Evolutionary conservation across 2,797 vertebrate species (phyloP).

Genomic region (Anisognathus igniventris): DNA sequence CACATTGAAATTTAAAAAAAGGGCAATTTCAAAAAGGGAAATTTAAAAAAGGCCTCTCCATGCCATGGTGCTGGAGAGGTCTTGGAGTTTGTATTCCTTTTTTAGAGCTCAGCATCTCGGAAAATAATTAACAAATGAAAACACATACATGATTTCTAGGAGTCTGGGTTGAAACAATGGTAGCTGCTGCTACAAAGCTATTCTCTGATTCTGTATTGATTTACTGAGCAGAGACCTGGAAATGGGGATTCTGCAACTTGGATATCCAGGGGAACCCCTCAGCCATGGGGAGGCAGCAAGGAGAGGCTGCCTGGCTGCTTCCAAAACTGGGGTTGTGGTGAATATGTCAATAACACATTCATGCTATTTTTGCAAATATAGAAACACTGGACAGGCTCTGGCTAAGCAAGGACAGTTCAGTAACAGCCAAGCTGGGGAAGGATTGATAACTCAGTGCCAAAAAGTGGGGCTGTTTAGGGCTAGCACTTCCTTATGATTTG

Average conservation of each 20-base stretch:
- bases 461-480: not conserved
- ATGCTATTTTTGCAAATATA: not conserved
- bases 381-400: not conserved
- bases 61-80: not conserved
- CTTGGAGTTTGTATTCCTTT: not conserved
- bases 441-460: not conserved
- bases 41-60: no score
- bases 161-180: not conserved
- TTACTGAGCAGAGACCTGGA: not conserved
- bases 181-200: not conserved
- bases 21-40: no score
- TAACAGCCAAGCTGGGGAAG: not conserved
- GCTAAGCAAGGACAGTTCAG: not conserved
- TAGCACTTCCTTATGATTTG: not conserved
- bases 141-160: not conserved
- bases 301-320: not conserved
- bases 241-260: not conserved
- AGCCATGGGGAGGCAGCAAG: not conserved
- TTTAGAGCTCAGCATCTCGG: not conserved
- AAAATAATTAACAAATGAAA: not conserved
- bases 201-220: not conserved
- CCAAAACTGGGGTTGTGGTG: not conserved
- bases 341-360: not conserved
- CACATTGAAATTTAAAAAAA: not conserved
- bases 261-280: not conserved